phyloP scores from a whole-genome alignment of 1,140 invertebrate genomes.

The Microplitis mediator region DNA sequence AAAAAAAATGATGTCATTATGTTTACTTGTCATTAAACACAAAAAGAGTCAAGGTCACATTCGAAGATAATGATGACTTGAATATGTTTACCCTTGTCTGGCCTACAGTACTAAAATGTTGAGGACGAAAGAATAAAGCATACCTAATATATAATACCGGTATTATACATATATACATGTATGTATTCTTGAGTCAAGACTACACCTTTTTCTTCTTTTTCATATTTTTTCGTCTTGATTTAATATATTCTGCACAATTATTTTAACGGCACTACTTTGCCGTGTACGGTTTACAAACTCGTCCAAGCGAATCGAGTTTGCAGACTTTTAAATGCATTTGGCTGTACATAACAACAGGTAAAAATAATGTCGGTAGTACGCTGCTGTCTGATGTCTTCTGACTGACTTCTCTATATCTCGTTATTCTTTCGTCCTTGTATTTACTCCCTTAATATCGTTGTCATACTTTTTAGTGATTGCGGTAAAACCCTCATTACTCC shows the following conservation, averaged over 20 bases:
- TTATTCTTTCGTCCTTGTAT: neutral
- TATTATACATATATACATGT: neutral
- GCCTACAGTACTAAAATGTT: neutral
- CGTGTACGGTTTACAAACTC: too few species aligned
- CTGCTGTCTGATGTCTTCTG: too few species aligned
- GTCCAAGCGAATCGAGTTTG: too few species aligned
- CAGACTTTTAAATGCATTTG: too few species aligned
- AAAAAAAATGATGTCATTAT: neutral
- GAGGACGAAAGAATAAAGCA: neutral
- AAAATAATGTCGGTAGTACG: too few species aligned
- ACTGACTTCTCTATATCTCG: neutral
- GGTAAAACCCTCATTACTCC: neutral
- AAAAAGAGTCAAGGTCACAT: neutral
- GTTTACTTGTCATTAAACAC: conserved; percentile 3
- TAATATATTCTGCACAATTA: too few species aligned
- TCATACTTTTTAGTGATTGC: neutral
- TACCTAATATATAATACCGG: neutral
- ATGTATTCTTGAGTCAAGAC: neutral
- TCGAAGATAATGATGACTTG: neutral
- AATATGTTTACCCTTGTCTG: conserved; percentile 10
- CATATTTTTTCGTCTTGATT: neutral
- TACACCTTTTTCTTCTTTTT: neutral
- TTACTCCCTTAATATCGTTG: neutral
- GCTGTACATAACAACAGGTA: too few species aligned
- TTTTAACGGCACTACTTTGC: too few species aligned